Conservation (phyloP, 2,113 vertebrate species). For the Tyto alba region DNA sequence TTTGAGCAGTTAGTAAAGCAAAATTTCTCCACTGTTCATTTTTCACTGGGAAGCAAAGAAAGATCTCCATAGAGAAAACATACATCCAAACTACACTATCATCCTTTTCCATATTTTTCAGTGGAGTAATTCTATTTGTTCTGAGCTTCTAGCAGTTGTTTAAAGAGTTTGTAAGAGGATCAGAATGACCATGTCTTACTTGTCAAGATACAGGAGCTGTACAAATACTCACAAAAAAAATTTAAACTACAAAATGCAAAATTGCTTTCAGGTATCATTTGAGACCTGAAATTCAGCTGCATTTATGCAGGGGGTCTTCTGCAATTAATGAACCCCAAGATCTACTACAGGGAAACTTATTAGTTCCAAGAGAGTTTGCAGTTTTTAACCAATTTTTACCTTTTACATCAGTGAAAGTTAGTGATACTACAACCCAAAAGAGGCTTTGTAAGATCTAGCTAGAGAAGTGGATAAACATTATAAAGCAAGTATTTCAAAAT, state of each 20-base stretch:
- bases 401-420: neutral
- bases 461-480: neutral
- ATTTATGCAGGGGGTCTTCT: neutral
- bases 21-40: neutral
- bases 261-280: neutral
- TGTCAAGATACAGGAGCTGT: neutral
- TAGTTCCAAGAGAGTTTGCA: neutral
- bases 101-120: neutral
- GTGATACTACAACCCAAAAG: neutral
- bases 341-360: neutral
- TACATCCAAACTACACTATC: neutral
- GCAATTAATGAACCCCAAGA: neutral
- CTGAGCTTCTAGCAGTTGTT: neutral
- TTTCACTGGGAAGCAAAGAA: neutral
- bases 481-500: neutral
- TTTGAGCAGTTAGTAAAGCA: neutral
- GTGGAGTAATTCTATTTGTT: neutral
- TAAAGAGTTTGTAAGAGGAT: neutral
- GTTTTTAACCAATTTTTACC: neutral
- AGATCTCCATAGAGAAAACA: neutral
- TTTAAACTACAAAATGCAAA: neutral
- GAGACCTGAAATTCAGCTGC: neutral
- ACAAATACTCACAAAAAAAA: neutral
- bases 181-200: neutral
- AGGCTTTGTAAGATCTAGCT: neutral